These are phyloP conservation scores for Lutra lutra DNA, from an alignment of 2,797 vertebrate species.

Conservation along the genomic window DNA sequence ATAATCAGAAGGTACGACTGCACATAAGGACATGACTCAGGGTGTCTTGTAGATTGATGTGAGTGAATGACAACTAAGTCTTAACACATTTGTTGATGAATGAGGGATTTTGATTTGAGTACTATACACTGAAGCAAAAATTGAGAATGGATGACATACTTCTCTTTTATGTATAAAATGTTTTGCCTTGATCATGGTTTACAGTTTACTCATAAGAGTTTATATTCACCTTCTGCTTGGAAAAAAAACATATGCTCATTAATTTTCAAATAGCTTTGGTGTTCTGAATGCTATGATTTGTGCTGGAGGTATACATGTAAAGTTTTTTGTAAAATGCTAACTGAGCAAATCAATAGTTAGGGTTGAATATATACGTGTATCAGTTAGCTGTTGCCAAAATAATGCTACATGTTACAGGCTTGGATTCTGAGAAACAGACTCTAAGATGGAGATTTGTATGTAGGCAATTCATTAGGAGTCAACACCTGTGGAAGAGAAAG, in stretches of 20 bases:
- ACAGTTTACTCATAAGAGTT: neutral
- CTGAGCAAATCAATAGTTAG: neutral
- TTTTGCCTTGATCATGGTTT: constrained; percentile 19
- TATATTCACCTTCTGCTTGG: constrained; percentile 17
- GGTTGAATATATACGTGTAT: neutral
- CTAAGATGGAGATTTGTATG: neutral
- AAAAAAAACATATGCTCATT: neutral
- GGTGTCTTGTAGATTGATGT: neutral
- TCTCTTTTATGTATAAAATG: neutral
- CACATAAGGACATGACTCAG: neutral
- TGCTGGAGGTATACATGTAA: neutral
- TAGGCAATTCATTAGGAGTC: neutral
- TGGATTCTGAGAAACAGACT: neutral
- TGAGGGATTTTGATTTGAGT: constrained; percentile 22
- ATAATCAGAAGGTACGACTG: neutral
- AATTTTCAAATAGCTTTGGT: constrained; percentile 43
- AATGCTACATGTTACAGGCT: neutral
- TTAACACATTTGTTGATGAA: neutral
- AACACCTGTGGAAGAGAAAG: neutral
- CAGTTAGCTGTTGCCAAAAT: neutral
- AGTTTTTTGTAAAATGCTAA: constrained; percentile 50
- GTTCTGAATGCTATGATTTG: constrained; percentile 19
- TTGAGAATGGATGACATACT: neutral
- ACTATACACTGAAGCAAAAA: neutral
- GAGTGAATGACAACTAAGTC: neutral